phyloP scores from a whole-genome alignment of 1,140 invertebrate species.

The Heterodera schachtii region DNA sequence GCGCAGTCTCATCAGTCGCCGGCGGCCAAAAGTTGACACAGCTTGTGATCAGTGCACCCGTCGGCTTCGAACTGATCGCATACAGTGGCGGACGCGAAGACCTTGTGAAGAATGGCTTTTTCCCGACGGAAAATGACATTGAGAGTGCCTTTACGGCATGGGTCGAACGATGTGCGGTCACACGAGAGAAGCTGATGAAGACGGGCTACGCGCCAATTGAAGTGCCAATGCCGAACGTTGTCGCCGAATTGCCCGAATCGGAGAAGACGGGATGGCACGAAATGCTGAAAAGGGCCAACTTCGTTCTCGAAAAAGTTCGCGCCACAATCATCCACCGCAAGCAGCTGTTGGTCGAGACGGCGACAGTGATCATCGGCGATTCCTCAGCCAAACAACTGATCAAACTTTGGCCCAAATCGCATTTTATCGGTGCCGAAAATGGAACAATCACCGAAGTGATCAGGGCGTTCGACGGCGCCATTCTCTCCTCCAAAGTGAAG shows the following conservation, averaged over 20 bases:
- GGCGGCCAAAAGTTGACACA: not conserved
- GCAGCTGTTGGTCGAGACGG: not conserved
- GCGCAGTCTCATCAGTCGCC: not conserved
- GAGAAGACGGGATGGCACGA: conserved; percentile 3
- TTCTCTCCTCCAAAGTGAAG: not conserved
- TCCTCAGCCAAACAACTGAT: not conserved
- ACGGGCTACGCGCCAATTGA: not conserved
- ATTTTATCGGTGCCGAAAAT: not conserved
- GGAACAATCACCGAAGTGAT: not conserved
- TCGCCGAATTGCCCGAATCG: not conserved
- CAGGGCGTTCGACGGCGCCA: not conserved
- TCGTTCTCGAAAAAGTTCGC: not conserved
- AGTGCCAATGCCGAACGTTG: not conserved
- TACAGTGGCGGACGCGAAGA: not conserved
- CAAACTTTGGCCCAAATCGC: not conserved
- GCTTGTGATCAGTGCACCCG: not conserved
- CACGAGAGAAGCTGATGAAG: not conserved
- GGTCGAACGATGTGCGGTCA: not conserved
- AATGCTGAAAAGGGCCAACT: not conserved
- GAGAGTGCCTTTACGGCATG: not conserved
- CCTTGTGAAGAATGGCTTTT: not conserved
- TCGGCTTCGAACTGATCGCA: not conserved
- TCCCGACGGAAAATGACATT: conserved; percentile 3
- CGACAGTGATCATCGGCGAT: not conserved
- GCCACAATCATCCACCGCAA: not conserved